These are phyloP conservation scores for Bombus haemorrhoidalis DNA, from an alignment of 1,140 invertebrate species.

Conservation along the genomic window DNA sequence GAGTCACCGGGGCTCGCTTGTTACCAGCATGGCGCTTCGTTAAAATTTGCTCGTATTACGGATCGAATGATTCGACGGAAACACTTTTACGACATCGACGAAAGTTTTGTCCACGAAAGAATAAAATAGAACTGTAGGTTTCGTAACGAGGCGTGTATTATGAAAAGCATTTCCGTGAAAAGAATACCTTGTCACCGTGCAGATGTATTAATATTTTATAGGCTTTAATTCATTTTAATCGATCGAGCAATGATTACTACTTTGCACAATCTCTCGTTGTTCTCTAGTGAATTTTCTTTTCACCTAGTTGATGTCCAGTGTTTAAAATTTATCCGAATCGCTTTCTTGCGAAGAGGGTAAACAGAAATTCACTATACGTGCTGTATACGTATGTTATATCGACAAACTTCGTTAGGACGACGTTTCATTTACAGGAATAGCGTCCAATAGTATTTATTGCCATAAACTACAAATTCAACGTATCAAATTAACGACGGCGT, in stretches of 20 bases:
- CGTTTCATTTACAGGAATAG: too few relatives aligned
- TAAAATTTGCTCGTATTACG: conserved; percentile 11
- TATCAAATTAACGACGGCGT: neutral
- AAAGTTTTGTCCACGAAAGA: neutral
- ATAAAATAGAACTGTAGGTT: neutral
- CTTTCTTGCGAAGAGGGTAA: neutral
- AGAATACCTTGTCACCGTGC: too few relatives aligned
- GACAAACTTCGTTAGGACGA: too few relatives aligned
- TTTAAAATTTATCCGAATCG: neutral
- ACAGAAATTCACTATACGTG: neutral
- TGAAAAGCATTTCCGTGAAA: too few relatives aligned
- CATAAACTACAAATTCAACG: neutral
- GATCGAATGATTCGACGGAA: neutral
- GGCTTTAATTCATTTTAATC: neutral
- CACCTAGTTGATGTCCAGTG: too few relatives aligned
- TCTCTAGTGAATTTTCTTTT: neutral
- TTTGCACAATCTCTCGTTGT: neutral
- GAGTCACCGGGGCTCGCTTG: neutral
- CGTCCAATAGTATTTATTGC: too few relatives aligned
- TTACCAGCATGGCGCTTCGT: neutral
- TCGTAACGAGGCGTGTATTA: neutral
- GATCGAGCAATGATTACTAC: rapidly evolving
- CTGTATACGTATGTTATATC: too few relatives aligned
- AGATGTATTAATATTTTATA: neutral
- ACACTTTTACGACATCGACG: neutral